A percentile compares a stretch with the other conserved stretches of the same genome.
These are phyloP conservation scores for Microcebus lehilahytsara DNA, from an alignment of 2,113 vertebrate genomes.

Conservation along the genomic window DNA sequence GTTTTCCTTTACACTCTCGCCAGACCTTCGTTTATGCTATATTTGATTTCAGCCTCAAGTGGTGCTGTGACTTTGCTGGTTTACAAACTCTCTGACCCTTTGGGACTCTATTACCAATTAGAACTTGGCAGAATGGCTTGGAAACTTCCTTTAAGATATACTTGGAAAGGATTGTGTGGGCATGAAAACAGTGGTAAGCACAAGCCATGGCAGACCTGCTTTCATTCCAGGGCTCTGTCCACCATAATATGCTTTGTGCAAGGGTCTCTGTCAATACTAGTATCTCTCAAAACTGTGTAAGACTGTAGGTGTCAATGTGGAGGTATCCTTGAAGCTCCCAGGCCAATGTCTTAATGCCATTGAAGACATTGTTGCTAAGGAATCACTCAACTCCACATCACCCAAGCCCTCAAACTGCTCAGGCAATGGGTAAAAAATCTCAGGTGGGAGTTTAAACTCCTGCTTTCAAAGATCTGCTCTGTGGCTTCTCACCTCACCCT, in stretches of 20 bases:
- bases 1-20: not conserved
- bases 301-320: not conserved
- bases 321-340: not conserved
- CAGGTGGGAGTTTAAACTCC: not conserved
- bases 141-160: not conserved
- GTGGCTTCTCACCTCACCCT: not conserved
- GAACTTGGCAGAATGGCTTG: not conserved
- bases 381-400: not conserved
- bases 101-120: not conserved
- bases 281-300: not conserved
- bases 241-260: not conserved
- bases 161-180: not conserved
- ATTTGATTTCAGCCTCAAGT: not conserved
- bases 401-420: not conserved
- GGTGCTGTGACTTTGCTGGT: not conserved
- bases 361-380: not conserved
- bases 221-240: not conserved
- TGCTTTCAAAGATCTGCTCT: not conserved
- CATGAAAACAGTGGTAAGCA: not conserved
- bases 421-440: not conserved
- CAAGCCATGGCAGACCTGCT: fast-evolving
- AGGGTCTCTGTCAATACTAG: not conserved
- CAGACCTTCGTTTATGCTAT: not conserved
- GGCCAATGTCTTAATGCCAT: not conserved
- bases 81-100: not conserved